Evolutionary conservation across 2,888 invertebrate species (phyloP).

Genomic region (Pseudolycoriella hygida): DNA sequence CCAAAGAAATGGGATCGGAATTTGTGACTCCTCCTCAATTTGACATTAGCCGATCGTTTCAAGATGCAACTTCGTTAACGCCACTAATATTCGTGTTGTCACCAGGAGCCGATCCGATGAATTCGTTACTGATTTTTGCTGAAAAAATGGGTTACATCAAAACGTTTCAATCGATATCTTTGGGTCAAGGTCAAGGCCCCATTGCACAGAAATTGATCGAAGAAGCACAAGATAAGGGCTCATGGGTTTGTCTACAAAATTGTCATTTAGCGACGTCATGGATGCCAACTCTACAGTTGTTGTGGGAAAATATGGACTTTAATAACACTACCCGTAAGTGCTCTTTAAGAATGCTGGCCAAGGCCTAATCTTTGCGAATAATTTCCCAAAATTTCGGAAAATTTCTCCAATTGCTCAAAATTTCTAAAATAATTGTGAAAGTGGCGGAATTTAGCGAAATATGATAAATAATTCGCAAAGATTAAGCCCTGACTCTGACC

Average conservation of each 20-base stretch:
- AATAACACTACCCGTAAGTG: slow-evolving; percentile 33
- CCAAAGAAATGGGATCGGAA: slow-evolving; percentile 47
- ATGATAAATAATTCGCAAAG: too few relatives aligned
- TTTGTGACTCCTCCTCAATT: slow-evolving; percentile 78
- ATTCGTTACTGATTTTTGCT: slow-evolving; percentile 39
- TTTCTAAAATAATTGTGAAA: too few relatives aligned
- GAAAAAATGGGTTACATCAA: slow-evolving; percentile 59
- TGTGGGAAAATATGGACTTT: slow-evolving; percentile 59
- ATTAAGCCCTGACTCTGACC: too few relatives aligned
- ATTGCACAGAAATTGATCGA: slow-evolving; percentile 61
- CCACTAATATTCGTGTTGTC: slow-evolving; percentile 81
- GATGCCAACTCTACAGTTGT: slow-evolving; percentile 66
- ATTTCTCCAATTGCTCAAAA: too few relatives aligned
- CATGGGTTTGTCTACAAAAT: slow-evolving; percentile 71
- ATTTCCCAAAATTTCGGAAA: too few relatives aligned
- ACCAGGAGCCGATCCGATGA: slow-evolving; percentile 69
- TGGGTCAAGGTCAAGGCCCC: slow-evolving; percentile 82
- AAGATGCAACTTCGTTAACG: slow-evolving; percentile 56
- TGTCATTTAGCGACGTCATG: slow-evolving; percentile 81
- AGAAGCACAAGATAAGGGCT: slow-evolving; percentile 55
- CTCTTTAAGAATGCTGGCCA: neutral
- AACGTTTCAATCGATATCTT: slow-evolving; percentile 62
- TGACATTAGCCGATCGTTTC: slow-evolving; percentile 62
- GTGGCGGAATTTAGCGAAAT: too few relatives aligned
- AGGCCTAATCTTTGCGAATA: too few relatives aligned